Evolutionary conservation across 2,888 invertebrate genomes (phyloP), one percentile per base, ranked within the genome.

Genomic region (Pseudanteris insignis): DNA sequence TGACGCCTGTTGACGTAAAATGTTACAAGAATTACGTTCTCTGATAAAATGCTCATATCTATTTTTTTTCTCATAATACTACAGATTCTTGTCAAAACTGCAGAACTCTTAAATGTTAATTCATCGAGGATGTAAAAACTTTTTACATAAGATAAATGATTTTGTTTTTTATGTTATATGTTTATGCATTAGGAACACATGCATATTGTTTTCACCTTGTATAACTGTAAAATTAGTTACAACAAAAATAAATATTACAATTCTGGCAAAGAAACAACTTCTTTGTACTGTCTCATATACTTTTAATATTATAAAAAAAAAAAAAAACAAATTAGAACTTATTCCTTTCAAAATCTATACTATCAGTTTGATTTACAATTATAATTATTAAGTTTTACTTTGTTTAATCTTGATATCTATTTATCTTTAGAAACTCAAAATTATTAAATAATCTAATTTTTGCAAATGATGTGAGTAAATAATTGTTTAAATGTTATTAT

Each of bases 1-100:
- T 68, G 68, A 67, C 68, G 66, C 63, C 48, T 55, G 46, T 48
- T 41, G 62, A 44, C 57, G 63, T 55, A 59, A 43, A 64, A 67
- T 66, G 67, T 67, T 65, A 67, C 60, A 29, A 46, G n/a, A 37
- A 43, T 44, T 63, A 64, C 37, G 59, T 48, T 58, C 50, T 55
- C 44, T 29, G 57, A 59, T 59, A 59, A 63, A 59, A 41, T 21
- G 33, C 14, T 47, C 36, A 26, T 50, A 53, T 53, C 50, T 57
- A 38, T 53, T 57, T 55, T 37, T 37, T 34, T 10, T 30, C 18
- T 15, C 43, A 24, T 36, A 41, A 26, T 8, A 36, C 29, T 2
- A 15, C 24, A 14, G 25, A 9, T 8, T 11, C 14, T 26, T 8
- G 4, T 30, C 30, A 18, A 21, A 28, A 10, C 29, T 21, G 25